Evolutionary conservation across 2,888 invertebrate genomes (phyloP).

Genomic region (Siphonodentalium dalli): DNA sequence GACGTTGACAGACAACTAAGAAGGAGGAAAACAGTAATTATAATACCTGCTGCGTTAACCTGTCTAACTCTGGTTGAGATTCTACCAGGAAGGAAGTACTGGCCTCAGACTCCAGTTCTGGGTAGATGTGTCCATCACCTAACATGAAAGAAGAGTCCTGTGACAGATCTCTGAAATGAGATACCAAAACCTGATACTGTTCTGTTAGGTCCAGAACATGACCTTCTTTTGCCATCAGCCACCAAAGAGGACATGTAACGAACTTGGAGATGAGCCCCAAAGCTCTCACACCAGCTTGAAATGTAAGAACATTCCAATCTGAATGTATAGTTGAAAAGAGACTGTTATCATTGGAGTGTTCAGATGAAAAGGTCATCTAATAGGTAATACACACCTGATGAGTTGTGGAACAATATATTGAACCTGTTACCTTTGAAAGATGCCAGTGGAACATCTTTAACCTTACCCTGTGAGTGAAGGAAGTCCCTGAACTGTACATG

Average conservation of each 20-base stretch:
- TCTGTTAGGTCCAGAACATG: slow-evolving; percentile 8
- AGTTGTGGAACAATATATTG: slow-evolving; percentile 22
- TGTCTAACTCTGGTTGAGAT: neutral
- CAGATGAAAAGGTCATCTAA: slow-evolving; percentile 8
- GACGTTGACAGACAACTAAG: slow-evolving; percentile 5
- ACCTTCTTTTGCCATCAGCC: slow-evolving; percentile 1
- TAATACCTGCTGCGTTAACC: neutral
- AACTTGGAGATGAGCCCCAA: slow-evolving; percentile 16
- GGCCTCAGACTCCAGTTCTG: neutral
- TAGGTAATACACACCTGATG: slow-evolving; percentile 15
- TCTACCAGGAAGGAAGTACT: too few species aligned
- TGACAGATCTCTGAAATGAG: neutral
- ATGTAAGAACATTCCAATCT: slow-evolving; percentile 4
- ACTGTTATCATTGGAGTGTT: too few species aligned
- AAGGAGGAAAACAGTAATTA: slow-evolving; percentile 9
- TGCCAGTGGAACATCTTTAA: slow-evolving; percentile 16
- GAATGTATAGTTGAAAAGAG: slow-evolving; percentile 9
- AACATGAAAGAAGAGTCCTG: neutral
- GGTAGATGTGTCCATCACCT: neutral
- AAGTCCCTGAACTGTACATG: slow-evolving; percentile 20
- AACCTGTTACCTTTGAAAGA: slow-evolving; percentile 21
- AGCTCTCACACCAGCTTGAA: slow-evolving; percentile 9
- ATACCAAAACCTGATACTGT: neutral
- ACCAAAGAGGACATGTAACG: slow-evolving; percentile 18
- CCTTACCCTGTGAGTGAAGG: neutral